A percentile compares a stretch with the other conserved stretches of the same genome.
Conservation (phyloP, 2,113 vertebrate genomes). For the Bettongia penicillata region DNA sequence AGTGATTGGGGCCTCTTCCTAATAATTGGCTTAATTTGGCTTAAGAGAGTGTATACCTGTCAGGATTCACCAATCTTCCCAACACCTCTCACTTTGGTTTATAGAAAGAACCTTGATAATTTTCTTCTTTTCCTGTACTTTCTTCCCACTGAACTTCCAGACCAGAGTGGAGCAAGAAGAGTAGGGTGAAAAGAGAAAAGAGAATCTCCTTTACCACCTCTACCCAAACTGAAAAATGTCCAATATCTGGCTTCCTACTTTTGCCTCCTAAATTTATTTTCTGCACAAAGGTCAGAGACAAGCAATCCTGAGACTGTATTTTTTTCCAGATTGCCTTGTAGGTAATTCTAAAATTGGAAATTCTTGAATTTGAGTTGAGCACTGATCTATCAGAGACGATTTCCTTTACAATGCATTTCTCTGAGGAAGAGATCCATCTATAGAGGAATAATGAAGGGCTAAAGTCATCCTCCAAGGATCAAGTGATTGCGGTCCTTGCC, state of each 20-base stretch:
- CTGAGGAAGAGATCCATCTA: neutral
- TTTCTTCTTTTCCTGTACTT: neutral
- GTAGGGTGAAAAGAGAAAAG: neutral
- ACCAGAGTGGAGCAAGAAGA: neutral
- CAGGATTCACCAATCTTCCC: neutral
- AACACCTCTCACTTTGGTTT: neutral
- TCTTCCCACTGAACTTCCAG: neutral
- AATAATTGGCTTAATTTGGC: neutral
- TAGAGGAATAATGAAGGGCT: neutral
- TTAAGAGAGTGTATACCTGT: neutral
- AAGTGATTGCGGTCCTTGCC: neutral
- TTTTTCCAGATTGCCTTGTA: neutral
- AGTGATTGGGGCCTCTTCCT: neutral
- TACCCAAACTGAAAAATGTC: neutral
- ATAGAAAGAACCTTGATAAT: neutral
- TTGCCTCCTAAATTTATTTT: neutral
- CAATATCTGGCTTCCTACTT: neutral
- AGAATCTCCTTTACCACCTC: neutral
- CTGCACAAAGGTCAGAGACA: neutral
- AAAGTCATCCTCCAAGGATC: neutral
- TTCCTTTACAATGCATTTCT: neutral
- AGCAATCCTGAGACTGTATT: neutral
- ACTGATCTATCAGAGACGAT: neutral
- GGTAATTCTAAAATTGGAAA: neutral
- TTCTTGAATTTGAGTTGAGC: neutral